These are phyloP conservation scores for Athalia rosae DNA, from an alignment of 2,888 invertebrate genomes.

Conservation along the genomic window DNA sequence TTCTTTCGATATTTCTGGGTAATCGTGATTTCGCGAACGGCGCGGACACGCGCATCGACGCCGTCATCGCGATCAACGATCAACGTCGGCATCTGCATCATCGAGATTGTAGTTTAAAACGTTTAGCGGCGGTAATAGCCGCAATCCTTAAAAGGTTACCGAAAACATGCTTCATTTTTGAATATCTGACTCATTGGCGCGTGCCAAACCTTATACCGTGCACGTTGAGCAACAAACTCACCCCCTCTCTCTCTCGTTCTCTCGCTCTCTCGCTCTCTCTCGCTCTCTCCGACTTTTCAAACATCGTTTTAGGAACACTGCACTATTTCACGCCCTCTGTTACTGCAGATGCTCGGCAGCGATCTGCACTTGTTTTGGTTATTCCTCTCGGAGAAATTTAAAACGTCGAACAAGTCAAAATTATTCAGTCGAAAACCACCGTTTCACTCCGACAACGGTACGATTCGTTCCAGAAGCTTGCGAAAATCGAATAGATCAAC, in stretches of 20 bases:
- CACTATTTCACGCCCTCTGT: not conserved
- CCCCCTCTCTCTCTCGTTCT: too few relatives aligned
- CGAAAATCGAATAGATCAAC: too few relatives aligned
- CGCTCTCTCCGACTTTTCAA: not conserved
- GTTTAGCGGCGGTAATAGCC: not conserved
- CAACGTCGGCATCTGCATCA: not conserved
- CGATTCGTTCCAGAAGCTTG: too few relatives aligned
- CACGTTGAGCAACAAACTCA: not conserved
- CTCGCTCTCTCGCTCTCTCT: too few relatives aligned
- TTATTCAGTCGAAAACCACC: too few relatives aligned
- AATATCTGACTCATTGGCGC: conserved; percentile 44
- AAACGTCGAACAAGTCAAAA: too few relatives aligned
- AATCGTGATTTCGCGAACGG: too few relatives aligned
- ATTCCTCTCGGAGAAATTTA: too few relatives aligned
- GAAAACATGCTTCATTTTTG: conserved; percentile 44
- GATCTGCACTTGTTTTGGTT: too few relatives aligned
- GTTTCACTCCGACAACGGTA: too few relatives aligned
- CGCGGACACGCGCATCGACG: not conserved
- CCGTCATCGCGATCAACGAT: not conserved
- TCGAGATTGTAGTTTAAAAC: not conserved
- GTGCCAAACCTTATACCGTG: conserved; percentile 10
- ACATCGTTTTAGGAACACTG: not conserved
- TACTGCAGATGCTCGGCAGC: too few relatives aligned
- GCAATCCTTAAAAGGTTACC: conserved; percentile 42
- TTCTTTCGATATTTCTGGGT: too few relatives aligned